Evolutionary conservation across 2,113 vertebrate species (phyloP).

Genomic region (Chloebia gouldiae): DNA sequence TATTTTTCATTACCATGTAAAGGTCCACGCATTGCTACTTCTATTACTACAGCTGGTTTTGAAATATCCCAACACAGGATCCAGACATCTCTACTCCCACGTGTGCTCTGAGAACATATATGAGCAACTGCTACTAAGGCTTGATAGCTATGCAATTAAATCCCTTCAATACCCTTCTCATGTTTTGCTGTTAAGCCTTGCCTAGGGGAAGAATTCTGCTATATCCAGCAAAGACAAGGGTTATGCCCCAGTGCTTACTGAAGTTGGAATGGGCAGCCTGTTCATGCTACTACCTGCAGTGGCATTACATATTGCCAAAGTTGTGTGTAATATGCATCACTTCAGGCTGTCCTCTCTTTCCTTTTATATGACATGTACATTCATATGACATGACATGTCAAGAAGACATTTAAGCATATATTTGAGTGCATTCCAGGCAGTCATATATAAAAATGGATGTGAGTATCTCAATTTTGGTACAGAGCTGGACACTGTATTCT

Average conservation of each 20-base stretch:
- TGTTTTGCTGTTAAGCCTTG: background rate
- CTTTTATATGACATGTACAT: background rate
- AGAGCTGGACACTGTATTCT: background rate
- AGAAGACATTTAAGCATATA: background rate
- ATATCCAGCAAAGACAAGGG: background rate
- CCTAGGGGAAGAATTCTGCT: background rate
- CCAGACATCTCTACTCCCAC: background rate
- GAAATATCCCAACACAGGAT: background rate
- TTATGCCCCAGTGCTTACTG: background rate
- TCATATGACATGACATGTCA: background rate
- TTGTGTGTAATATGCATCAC: background rate
- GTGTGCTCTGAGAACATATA: background rate
- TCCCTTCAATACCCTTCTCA: background rate
- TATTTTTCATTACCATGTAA: background rate
- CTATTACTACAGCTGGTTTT: background rate
- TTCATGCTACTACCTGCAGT: background rate
- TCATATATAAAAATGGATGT: background rate
- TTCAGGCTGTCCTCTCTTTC: background rate
- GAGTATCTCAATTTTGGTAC: accelerated
- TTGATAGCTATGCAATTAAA: conserved; percentile 19
- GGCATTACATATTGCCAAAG: background rate
- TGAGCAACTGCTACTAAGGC: background rate
- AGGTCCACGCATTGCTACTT: background rate
- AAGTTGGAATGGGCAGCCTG: background rate
- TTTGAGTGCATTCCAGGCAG: background rate